Evolutionary conservation across 2,113 vertebrate genomes (phyloP).

Genomic region (Dicentrarchus labrax): DNA sequence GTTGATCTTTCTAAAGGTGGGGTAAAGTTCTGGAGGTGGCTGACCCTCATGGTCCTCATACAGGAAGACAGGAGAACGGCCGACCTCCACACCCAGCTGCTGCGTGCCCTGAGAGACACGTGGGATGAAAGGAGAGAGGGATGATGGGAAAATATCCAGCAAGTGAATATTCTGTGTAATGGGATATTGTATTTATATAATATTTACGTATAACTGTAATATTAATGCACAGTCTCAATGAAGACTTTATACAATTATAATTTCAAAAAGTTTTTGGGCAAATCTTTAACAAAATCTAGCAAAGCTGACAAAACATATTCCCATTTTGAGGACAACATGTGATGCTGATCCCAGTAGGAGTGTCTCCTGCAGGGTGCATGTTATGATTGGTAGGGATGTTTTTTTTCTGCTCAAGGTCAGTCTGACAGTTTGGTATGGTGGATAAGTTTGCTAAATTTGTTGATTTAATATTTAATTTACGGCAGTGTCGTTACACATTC

Average conservation of each 20-base stretch:
- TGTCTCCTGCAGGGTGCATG: background rate
- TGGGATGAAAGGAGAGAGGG: background rate
- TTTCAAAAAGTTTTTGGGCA: background rate
- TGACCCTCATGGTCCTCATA: conserved; percentile 96
- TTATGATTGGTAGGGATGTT: background rate
- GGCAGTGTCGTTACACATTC: background rate
- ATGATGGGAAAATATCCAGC: background rate
- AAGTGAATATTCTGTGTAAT: too few species aligned
- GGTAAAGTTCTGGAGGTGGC: conserved; percentile 94
- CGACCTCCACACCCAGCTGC: conserved; percentile 95
- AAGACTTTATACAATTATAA: background rate
- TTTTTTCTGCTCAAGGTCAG: background rate
- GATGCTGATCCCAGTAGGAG: background rate
- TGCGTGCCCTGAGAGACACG: conserved; percentile 88
- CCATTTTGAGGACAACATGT: background rate
- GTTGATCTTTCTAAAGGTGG: conserved; percentile 95
- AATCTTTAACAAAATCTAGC: background rate
- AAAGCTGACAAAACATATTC: background rate
- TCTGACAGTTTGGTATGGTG: background rate
- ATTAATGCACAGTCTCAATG: background rate
- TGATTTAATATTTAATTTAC: background rate
- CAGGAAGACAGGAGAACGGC: conserved; percentile 95
- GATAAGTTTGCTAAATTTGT: background rate
- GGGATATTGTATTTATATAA: background rate
- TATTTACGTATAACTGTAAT: background rate